Conservation (phyloP, 2,797 vertebrate species). For the Hydrolagus colliei region DNA sequence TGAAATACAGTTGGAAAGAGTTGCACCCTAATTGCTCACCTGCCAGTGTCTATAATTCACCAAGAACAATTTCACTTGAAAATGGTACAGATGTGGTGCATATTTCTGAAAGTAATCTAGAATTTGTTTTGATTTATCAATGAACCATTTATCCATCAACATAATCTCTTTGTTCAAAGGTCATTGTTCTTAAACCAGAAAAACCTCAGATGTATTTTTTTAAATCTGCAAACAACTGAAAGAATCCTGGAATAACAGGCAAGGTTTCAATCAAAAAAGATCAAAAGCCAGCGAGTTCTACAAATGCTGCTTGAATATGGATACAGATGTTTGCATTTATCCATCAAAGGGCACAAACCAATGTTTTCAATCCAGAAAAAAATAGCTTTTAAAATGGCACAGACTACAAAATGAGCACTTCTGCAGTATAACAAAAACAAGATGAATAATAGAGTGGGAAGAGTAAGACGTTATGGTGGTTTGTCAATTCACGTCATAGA, state of each 20-base stretch:
- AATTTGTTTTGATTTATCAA: conserved; percentile 75
- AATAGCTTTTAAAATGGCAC: conserved; percentile 3
- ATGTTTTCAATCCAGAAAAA: conserved; percentile 57
- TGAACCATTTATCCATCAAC: conserved; percentile 71
- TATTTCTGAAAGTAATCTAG: conserved; percentile 69
- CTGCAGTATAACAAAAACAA: background rate
- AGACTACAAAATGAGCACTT: background rate
- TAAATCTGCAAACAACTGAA: conserved; percentile 61
- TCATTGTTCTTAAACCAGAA: conserved; percentile 63
- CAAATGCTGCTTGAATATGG: conserved; percentile 57
- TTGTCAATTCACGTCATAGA: background rate
- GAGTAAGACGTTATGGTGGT: background rate
- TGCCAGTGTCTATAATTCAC: background rate
- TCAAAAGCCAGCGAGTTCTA: conserved; percentile 61
- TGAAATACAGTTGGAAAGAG: background rate
- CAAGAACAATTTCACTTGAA: conserved; percentile 9
- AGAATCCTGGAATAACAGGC: conserved; percentile 66
- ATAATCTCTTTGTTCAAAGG: conserved; percentile 69
- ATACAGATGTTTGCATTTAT: conserved; percentile 27
- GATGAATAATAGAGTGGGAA: background rate
- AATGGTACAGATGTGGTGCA: conserved; percentile 55
- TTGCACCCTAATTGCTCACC: background rate
- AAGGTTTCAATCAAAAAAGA: conserved; percentile 57
- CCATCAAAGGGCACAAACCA: conserved; percentile 56
- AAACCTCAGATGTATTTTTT: conserved; percentile 64